These are phyloP conservation scores for Pterostichus madidus DNA, from an alignment of 2,888 invertebrate species.

Conservation along the genomic window DNA sequence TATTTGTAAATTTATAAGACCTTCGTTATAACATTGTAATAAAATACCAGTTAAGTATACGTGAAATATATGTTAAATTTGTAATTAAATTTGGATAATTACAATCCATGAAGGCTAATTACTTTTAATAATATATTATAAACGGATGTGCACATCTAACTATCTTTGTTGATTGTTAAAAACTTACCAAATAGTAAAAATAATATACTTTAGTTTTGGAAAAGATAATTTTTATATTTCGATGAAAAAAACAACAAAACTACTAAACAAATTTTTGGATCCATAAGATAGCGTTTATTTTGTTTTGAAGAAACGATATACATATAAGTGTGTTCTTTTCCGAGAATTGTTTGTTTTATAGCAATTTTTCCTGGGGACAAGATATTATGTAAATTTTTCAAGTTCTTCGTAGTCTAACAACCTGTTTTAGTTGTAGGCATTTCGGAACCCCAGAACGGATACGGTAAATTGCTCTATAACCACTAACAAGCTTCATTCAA, in stretches of 20 bases:
- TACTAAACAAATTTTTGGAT: conserved; percentile 15
- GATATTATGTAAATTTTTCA: conserved; percentile 65
- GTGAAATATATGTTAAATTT: neutral
- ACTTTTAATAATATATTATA: conserved; percentile 41
- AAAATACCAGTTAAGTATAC: too few species aligned
- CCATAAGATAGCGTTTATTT: conserved; percentile 19
- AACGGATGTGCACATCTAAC: conserved; percentile 28
- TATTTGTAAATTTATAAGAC: too few species aligned
- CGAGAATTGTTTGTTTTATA: conserved; percentile 62
- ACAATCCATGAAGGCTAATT: conserved; percentile 56
- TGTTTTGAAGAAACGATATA: conserved; percentile 18
- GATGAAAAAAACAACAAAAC: neutral
- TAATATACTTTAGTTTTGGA: too few species aligned
- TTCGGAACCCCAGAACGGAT: conserved; percentile 62
- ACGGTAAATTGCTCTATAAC: conserved; percentile 56
- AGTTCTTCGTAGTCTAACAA: conserved; percentile 59
- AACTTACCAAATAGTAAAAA: neutral
- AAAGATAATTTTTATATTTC: neutral
- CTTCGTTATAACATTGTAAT: too few species aligned
- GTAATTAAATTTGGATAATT: conserved; percentile 55
- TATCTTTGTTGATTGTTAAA: conserved; percentile 7
- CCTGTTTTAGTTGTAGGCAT: conserved; percentile 64
- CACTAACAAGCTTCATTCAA: conserved; percentile 60
- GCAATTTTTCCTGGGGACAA: conserved; percentile 59
- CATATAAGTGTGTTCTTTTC: conserved; percentile 35